Evolutionary conservation across 2,888 invertebrate species (phyloP), one percentile per base, ranked within the genome.

Genomic region (Melieria picta): DNA sequence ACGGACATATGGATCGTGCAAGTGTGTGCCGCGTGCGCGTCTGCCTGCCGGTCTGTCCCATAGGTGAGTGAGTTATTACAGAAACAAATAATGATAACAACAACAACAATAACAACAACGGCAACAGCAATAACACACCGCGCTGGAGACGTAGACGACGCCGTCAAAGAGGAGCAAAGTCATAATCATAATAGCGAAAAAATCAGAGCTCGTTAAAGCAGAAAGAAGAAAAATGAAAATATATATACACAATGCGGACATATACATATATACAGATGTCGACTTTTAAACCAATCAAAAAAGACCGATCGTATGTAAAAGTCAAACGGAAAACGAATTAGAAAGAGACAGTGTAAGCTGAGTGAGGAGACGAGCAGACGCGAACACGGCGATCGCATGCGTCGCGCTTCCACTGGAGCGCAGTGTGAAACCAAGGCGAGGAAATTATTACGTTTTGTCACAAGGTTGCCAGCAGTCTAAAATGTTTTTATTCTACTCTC

Each of bases 241-340:
- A n/a, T 5, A 63, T 56, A 65, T 5, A 58, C 10, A 16, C 45
- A 65, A 48, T 16, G 47, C 45, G 45, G 13, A 42, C 42, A 57
- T 42, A 58, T 13, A 47, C 57, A 52, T 45, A 60, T 58, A 63
- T n/a, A 43, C 57, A 30, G 7, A 2, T 11, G 16, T 56, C 56
- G 11, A 50, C 16, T 52, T 71, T 58, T 58, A 52, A 65, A 65
- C 64, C 58, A 60, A 71, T 64, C 58, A 48, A 11, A 61, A 63
- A 50, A 7, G 58, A 7, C 58, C 47, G 67, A 58, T 67, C 50
- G 48, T 60, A 60, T 67, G 58, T 67, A 60, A 67, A 67, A 46
- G 60, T 48, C 42, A 43, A 11, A 45, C 10, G 13, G 13, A 6
- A 60, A 7, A 50, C 45, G 67, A 42, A 30, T 9, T 48, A 7